These are phyloP conservation scores for Hipparchia semele DNA, from an alignment of 2,888 invertebrate genomes.

Conservation along the genomic window DNA sequence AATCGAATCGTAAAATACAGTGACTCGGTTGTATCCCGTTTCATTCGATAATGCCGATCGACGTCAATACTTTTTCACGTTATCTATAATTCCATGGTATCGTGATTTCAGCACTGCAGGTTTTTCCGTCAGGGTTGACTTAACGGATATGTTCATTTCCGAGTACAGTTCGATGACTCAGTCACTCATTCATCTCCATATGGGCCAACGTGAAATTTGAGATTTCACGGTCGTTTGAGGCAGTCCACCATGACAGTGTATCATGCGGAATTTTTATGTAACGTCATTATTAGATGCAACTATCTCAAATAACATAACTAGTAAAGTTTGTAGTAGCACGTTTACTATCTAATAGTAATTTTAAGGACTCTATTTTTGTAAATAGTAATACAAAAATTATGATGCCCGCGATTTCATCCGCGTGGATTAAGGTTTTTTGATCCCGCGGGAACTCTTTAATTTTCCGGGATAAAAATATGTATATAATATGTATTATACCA, in stretches of 20 bases:
- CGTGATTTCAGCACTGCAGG: constrained; percentile 33
- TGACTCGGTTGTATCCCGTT: not conserved
- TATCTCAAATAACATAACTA: not conserved
- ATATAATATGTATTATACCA: too few relatives aligned
- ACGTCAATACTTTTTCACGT: constrained; percentile 21
- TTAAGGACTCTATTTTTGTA: too few relatives aligned
- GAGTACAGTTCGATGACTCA: constrained; percentile 52
- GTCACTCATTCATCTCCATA: constrained; percentile 52
- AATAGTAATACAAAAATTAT: too few relatives aligned
- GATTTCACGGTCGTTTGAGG: constrained; percentile 38
- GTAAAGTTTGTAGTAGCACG: not conserved
- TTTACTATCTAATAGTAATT: not conserved
- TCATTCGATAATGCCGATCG: not conserved
- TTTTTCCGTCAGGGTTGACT: constrained; percentile 33
- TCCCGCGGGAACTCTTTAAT: too few relatives aligned
- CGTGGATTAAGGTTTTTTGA: too few relatives aligned
- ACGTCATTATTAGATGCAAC: not conserved
- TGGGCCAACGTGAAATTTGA: constrained; percentile 50
- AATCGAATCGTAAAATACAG: constrained; percentile 1
- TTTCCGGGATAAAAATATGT: too few relatives aligned
- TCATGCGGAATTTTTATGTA: constrained; percentile 10
- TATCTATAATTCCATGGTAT: not conserved
- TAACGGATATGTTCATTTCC: constrained; percentile 45
- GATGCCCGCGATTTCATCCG: too few relatives aligned
- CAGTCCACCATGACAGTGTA: constrained; percentile 16